These are phyloP conservation scores for Danaus plexippus DNA, from an alignment of 1,140 invertebrate genomes.

Conservation along the genomic window DNA sequence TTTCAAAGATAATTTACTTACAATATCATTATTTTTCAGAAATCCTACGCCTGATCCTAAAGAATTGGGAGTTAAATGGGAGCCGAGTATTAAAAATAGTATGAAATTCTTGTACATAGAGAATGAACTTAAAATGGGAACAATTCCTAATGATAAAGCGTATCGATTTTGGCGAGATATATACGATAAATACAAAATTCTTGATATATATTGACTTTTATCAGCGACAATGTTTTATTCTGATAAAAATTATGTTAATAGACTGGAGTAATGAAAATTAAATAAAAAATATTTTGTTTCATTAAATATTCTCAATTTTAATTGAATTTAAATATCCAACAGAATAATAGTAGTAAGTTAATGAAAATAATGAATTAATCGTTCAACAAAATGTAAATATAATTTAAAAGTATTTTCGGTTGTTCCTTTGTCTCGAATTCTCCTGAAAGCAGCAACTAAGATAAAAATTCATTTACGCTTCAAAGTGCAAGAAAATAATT, in stretches of 20 bases:
- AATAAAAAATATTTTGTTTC: no score
- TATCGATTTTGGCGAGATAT: conserved; percentile 31
- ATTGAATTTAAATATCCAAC: no score
- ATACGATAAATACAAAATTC: conserved; percentile 20
- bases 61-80: conserved; percentile 25
- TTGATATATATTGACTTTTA: no score
- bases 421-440: background rate
- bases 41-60: conserved; percentile 7
- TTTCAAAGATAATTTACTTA: no score
- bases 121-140: conserved; percentile 22
- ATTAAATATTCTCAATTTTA: no score
- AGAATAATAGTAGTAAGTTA: no score
- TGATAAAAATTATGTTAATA: no score
- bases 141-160: conserved; percentile 21
- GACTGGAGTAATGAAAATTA: no score
- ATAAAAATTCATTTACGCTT: no score
- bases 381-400: background rate
- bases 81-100: conserved; percentile 16
- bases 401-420: conserved; percentile 1
- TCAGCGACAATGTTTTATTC: no score
- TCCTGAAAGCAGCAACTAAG: no score
- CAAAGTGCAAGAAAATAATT: conserved; percentile 10
- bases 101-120: conserved; percentile 26
- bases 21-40: conserved; percentile 13
- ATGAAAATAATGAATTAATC: no score